Evolutionary conservation across 2,113 vertebrate species (phyloP), one percentile per base, ranked within the genome.

Genomic region (Oenanthe melanoleuca): DNA sequence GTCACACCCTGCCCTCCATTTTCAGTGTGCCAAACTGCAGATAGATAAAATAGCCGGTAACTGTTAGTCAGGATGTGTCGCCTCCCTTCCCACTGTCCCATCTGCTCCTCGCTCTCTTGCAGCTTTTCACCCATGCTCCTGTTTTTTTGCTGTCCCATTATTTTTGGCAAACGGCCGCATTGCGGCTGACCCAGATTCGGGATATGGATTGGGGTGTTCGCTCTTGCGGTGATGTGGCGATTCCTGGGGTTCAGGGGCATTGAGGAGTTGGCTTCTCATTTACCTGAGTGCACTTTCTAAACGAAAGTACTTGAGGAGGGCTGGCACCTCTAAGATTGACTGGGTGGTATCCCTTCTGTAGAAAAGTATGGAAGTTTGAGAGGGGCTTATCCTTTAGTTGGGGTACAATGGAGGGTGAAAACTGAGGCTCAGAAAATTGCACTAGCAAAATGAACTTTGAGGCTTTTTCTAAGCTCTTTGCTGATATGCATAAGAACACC

Each of bases 41-140:
- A 71, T 64, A 92, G 80, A 96, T 93, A 92, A 97, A 96, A 95
- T 96, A 96, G 89, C 86, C 13, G 0, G 28, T 83, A 88, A 88
- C 95, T 92, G 93, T 93, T 96, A 94, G 95, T 95, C 90, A 96
- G 95, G 91, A 96, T 94, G 88, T 96, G 86, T 93, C 1, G 15
- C 88, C 95, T 96, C 88, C 82, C 94, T 96, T 96, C 95, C 94
- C 95, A 96, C 93, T 5, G 13, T 60, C 94, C 96, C 96, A 96
- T 97, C 93, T 95, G 93, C 90, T 96, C 61, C 59, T 91, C 50
- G 0, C 75, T 92, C 59, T 65, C 88, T 83, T 80, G 57, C 95
- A 95, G 93, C 78, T 85, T 77, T 77, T 93, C 75, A 77, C 67
- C 82, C 57, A 0, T 91, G 34, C 70, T 89, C 74, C 61, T 95